phyloP scores from a whole-genome alignment of 2,113 vertebrate species.

The Percina caprodes region DNA sequence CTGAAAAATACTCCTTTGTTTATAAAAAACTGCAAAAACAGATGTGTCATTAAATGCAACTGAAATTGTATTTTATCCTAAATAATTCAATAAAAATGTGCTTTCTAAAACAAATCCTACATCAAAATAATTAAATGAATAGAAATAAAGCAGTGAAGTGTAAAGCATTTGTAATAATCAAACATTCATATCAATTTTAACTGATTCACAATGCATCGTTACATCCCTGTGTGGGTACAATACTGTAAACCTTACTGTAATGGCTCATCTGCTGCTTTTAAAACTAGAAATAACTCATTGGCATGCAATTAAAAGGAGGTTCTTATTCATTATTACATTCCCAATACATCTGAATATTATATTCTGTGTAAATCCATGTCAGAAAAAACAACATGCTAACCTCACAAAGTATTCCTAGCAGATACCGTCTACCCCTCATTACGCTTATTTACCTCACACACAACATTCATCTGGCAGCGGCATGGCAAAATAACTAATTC shows the following conservation, averaged over 20 bases:
- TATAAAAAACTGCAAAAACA: too few relatives aligned
- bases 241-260: neutral
- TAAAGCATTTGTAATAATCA: too few relatives aligned
- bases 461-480: constrained; percentile 25
- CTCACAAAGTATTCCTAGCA: constrained; percentile 14
- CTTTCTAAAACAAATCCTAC: too few relatives aligned
- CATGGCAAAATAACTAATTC: constrained; percentile 2
- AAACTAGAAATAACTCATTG: neutral
- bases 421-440: constrained; percentile 1
- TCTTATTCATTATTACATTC: neutral
- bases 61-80: too few relatives aligned
- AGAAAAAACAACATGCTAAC: neutral
- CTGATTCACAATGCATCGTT: too few relatives aligned
- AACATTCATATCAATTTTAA: too few relatives aligned
- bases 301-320: neutral
- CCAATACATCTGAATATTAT: neutral
- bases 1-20: too few relatives aligned
- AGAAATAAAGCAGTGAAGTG: too few relatives aligned
- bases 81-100: too few relatives aligned
- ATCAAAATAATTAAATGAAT: too few relatives aligned
- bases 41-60: too few relatives aligned
- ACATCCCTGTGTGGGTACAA: neutral
- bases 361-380: too few relatives aligned
- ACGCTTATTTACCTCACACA: constrained; percentile 7
- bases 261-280: neutral